Conservation (phyloP, 2,888 invertebrate genomes). For the Gnatocerus cornutus region DNA sequence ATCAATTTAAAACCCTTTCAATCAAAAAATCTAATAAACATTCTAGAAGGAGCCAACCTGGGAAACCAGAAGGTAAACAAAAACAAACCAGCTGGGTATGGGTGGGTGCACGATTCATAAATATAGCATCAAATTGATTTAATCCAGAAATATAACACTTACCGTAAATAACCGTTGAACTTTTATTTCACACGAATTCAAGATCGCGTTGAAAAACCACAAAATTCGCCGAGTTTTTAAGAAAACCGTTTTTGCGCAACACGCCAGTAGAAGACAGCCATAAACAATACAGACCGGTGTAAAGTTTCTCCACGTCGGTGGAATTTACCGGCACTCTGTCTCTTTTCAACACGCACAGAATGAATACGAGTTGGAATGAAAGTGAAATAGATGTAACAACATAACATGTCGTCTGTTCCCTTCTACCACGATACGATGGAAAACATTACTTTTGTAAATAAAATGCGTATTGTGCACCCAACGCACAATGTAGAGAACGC, state of each 20-base stretch:
- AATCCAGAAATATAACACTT: slow-evolving; percentile 14
- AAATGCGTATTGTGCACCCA: too few relatives aligned
- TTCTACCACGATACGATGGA: too few relatives aligned
- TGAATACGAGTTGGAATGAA: neutral
- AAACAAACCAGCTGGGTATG: slow-evolving; percentile 64
- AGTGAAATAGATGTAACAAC: neutral
- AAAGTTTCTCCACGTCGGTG: slow-evolving; percentile 48
- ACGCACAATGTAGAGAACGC: neutral
- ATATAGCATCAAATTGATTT: neutral
- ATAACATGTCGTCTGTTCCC: slow-evolving; percentile 7
- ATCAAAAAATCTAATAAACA: neutral
- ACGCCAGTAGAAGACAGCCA: slow-evolving; percentile 64
- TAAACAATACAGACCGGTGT: slow-evolving; percentile 60
- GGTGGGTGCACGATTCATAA: slow-evolving; percentile 48
- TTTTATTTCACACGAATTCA: slow-evolving; percentile 42
- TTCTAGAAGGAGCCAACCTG: slow-evolving; percentile 49
- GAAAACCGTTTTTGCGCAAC: slow-evolving; percentile 66
- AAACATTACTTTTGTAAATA: too few relatives aligned
- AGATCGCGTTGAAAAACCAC: slow-evolving; percentile 24
- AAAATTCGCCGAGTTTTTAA: slow-evolving; percentile 51
- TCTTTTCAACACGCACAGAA: slow-evolving; percentile 2
- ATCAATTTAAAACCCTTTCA: neutral
- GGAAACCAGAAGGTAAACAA: slow-evolving; percentile 58
- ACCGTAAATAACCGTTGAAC: slow-evolving; percentile 34
- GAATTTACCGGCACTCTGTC: slow-evolving; percentile 15